Evolutionary conservation across 2,113 vertebrate species (phyloP).

Genomic region (Dasypus novemcinctus): DNA sequence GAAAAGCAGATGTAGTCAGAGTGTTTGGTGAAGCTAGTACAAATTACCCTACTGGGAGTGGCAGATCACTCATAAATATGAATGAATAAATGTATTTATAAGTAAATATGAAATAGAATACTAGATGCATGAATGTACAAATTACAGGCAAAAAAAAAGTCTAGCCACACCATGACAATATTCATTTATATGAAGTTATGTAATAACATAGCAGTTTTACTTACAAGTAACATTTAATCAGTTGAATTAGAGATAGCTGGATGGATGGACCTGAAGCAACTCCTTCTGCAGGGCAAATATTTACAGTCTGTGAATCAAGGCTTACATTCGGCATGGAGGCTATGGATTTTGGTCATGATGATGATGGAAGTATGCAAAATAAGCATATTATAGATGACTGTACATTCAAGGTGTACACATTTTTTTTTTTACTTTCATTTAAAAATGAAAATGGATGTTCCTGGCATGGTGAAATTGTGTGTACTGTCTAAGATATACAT

Average conservation of each 20-base stretch:
- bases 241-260: background rate
- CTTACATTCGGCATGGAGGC: background rate
- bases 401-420: background rate
- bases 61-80: constrained; percentile 48
- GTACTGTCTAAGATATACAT: background rate
- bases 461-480: background rate
- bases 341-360: constrained; percentile 6
- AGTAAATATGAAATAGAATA: background rate
- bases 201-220: background rate
- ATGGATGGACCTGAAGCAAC: background rate
- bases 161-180: background rate
- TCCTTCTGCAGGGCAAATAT: background rate
- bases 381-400: background rate
- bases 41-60: constrained; percentile 22
- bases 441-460: background rate
- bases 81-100: background rate
- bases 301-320: background rate
- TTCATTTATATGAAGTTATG: constrained; percentile 48
- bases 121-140: constrained; percentile 65
- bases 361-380: background rate
- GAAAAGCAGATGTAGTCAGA: background rate
- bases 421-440: background rate
- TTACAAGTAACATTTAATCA: constrained; percentile 36
- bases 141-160: constrained; percentile 16
- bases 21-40: constrained; percentile 33